Conservation (phyloP, 2,888 invertebrate genomes). For the Timema cristinae region DNA sequence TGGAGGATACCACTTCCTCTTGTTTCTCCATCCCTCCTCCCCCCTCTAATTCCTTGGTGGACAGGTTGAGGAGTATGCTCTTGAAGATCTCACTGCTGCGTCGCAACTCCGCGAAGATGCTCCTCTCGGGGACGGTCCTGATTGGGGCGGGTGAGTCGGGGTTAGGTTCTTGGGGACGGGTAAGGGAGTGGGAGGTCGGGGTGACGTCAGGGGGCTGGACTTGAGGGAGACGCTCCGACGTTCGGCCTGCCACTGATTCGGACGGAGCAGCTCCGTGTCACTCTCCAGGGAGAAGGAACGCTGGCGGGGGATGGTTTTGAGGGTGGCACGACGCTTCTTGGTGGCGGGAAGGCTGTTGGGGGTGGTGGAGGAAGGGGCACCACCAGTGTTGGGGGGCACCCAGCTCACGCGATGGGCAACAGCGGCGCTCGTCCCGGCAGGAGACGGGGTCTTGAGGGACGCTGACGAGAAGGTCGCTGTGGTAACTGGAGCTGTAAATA, state of each 20-base stretch:
- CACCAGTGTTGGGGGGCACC: constrained; percentile 30
- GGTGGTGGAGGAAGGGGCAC: constrained; percentile 18
- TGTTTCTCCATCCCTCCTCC: constrained; percentile 24
- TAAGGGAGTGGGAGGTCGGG: constrained; percentile 27
- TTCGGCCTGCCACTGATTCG: constrained; percentile 37
- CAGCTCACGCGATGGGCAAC: constrained; percentile 37
- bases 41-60: constrained; percentile 39
- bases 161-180: constrained; percentile 27
- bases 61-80: constrained; percentile 43
- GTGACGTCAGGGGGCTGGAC: constrained; percentile 40
- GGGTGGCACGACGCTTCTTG: constrained; percentile 32
- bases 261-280: constrained; percentile 37
- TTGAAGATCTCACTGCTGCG: constrained; percentile 45
- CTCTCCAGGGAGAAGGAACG: constrained; percentile 43
- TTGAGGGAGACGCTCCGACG: constrained; percentile 41
- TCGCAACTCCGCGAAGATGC: constrained; percentile 44
- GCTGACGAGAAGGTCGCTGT: constrained; percentile 34
- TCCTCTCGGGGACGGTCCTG: constrained; percentile 37
- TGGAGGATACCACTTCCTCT: constrained; percentile 15
- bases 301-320: constrained; percentile 35
- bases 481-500: not conserved
- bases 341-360: constrained; percentile 17
- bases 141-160: constrained; percentile 33
- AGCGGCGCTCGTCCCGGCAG: not conserved
- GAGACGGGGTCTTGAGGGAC: constrained; percentile 29